Percentiles rank a stretch among this genome's conserved stretches.
Conservation (phyloP, 2,888 invertebrate species). For the Sarcophaga variegata region DNA sequence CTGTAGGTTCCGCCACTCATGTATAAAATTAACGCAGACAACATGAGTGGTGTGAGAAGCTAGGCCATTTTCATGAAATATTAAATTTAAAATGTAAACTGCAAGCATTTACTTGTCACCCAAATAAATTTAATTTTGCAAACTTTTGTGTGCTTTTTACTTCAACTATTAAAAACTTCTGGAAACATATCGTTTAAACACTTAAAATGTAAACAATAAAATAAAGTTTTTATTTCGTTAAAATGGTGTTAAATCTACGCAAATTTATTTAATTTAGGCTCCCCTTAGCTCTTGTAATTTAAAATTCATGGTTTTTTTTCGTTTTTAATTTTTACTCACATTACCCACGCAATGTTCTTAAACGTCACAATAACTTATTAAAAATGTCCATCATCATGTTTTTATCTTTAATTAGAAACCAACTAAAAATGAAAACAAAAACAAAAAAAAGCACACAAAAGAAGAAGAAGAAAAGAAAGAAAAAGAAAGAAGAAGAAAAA, state of each 20-base stretch:
- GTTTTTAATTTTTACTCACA: not conserved
- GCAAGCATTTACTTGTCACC: no score
- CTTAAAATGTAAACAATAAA: no score
- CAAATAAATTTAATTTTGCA: no score
- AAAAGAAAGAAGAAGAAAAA: not conserved
- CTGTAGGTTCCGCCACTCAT: no score
- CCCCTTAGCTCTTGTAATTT: not conserved
- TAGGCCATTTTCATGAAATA: no score
- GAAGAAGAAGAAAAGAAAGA: not conserved
- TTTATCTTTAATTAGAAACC: conserved; percentile 34
- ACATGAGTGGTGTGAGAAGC: no score
- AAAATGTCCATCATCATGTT: conserved; percentile 35
- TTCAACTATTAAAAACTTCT: no score
- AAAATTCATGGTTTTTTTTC: not conserved
- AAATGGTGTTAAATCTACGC: not conserved
- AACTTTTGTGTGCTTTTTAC: no score
- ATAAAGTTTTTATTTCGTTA: no score
- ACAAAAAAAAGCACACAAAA: not conserved
- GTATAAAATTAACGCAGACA: no score
- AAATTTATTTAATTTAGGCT: not conserved
- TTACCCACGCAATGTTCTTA: conserved; percentile 10
- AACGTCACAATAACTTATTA: conserved; percentile 35
- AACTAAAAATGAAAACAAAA: not conserved
- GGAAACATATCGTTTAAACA: no score
- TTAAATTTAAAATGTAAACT: no score